Conservation (phyloP, 2,888 invertebrate genomes). For the Cryptocheilus praepositus region DNA sequence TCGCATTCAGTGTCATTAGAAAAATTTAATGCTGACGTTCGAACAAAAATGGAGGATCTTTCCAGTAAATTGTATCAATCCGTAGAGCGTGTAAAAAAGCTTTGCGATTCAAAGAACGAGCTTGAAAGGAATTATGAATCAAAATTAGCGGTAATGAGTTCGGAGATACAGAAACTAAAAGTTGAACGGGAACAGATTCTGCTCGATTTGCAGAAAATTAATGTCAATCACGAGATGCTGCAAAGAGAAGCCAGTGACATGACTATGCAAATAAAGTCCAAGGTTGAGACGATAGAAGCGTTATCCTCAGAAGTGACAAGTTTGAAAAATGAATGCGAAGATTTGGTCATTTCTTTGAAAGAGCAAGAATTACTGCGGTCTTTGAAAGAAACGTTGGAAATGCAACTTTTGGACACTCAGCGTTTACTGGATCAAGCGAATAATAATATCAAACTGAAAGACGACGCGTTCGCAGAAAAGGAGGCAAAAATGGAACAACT, state of each 20-base stretch:
- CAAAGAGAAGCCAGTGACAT: no score
- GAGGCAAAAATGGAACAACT: neutral
- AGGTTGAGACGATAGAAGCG: no score
- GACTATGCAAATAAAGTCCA: no score
- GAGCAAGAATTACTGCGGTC: no score
- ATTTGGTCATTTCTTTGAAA: no score
- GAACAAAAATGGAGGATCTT: no score
- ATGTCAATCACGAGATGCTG: neutral
- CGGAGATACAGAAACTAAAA: constrained; percentile 21
- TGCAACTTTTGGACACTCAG: neutral
- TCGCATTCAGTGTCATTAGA: no score
- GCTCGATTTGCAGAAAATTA: constrained; percentile 15
- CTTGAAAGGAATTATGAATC: constrained; percentile 20
- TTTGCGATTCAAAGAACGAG: constrained; percentile 8
- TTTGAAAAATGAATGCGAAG: no score
- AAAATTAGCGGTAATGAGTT: constrained; percentile 27
- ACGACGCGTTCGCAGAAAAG: neutral
- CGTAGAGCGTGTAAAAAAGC: constrained; percentile 13
- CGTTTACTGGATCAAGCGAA: constrained; percentile 21
- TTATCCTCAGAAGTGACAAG: no score
- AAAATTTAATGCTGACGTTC: neutral
- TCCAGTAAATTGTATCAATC: no score
- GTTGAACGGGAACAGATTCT: constrained; percentile 1
- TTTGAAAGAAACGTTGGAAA: neutral
- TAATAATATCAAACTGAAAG: constrained; percentile 3